phyloP scores from a whole-genome alignment of 2,888 invertebrate species.

The Leptinotarsa haldemani region DNA sequence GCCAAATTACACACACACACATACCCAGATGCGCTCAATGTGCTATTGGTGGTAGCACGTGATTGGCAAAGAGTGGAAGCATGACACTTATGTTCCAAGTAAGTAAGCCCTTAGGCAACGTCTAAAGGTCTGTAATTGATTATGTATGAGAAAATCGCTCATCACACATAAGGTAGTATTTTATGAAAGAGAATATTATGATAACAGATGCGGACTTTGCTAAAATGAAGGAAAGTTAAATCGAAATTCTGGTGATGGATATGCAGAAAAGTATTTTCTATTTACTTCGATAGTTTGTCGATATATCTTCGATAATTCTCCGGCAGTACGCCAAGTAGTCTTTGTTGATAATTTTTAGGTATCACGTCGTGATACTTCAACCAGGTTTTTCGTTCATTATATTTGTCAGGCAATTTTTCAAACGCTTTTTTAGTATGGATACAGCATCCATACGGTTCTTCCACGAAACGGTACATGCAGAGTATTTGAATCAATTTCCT shows the following conservation, averaged over 20 bases:
- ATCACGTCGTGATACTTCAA: too few relatives aligned
- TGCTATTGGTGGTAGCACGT: slow-evolving; percentile 9
- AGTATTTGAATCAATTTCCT: too few relatives aligned
- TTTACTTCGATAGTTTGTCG: too few relatives aligned
- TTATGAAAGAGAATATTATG: neutral
- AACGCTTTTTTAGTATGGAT: too few relatives aligned
- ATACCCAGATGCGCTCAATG: neutral
- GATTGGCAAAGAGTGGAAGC: slow-evolving; percentile 20
- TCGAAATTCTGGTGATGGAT: neutral
- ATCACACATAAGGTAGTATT: slow-evolving; percentile 19
- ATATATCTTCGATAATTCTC: too few relatives aligned
- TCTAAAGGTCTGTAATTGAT: slow-evolving; percentile 17
- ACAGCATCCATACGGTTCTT: too few relatives aligned
- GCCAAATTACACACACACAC: neutral
- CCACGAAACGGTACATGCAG: too few relatives aligned
- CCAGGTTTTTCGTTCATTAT: too few relatives aligned
- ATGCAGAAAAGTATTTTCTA: neutral
- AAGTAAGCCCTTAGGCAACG: slow-evolving; percentile 16
- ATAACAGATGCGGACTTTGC: slow-evolving; percentile 2
- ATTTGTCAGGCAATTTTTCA: too few relatives aligned
- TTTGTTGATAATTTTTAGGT: too few relatives aligned
- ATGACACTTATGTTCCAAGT: slow-evolving; percentile 15
- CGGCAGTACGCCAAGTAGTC: too few relatives aligned
- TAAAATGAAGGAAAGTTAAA: neutral
- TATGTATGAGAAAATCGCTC: slow-evolving; percentile 19